phyloP scores from a whole-genome alignment of 2,113 vertebrate species.

The Aptenodytes forsteri region DNA sequence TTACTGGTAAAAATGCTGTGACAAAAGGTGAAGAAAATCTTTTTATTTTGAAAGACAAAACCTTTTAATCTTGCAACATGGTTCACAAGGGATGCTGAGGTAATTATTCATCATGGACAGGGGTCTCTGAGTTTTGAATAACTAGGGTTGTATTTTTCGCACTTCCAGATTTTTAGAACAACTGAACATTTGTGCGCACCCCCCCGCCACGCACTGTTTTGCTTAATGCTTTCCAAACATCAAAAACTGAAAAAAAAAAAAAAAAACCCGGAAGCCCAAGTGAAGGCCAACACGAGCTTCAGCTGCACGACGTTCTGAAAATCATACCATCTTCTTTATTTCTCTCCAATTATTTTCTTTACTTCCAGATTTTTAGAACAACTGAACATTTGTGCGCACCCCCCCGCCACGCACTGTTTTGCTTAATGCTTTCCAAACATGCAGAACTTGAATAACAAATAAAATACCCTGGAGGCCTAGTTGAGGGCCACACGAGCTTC shows the following conservation, averaged over 20 bases:
- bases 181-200: background rate
- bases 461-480: background rate
- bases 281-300: too few relatives aligned
- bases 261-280: too few relatives aligned
- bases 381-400: too few relatives aligned
- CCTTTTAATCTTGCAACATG: background rate
- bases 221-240: background rate
- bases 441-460: background rate
- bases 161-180: background rate
- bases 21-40: background rate
- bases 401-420: too few relatives aligned
- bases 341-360: too few relatives aligned
- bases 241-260: too few relatives aligned
- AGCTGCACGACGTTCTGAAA: too few relatives aligned
- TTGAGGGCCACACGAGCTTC: background rate
- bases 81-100: background rate
- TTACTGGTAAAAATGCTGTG: background rate
- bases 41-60: background rate
- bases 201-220: background rate
- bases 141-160: background rate
- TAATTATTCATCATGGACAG: background rate
- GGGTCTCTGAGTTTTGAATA: background rate
- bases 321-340: too few relatives aligned
- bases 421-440: background rate
- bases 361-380: too few relatives aligned